Conservation (phyloP, 1,140 invertebrate genomes). For the Drosophila tristis region DNA sequence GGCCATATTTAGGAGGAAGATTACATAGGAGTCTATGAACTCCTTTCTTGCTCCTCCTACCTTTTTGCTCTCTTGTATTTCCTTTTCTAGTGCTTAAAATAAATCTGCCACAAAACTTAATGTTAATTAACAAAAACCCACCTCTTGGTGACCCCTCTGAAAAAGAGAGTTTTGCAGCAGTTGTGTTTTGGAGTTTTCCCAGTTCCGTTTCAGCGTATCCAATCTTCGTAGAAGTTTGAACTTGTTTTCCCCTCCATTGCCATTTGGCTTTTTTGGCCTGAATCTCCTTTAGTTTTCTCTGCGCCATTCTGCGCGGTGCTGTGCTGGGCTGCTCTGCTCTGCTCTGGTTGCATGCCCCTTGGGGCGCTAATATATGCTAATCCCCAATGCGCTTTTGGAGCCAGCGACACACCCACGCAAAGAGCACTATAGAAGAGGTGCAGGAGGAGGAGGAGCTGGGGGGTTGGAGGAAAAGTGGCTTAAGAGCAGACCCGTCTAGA, state of each 20-base stretch:
- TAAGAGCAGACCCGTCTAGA: conserved; percentile 49
- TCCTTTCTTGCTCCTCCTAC: no score
- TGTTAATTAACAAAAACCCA: no score
- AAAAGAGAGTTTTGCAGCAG: neutral
- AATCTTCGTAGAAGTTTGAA: no score
- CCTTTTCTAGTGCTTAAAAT: no score
- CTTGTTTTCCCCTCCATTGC: neutral
- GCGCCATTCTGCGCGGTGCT: conserved; percentile 9
- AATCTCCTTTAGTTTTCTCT: conserved; percentile 19
- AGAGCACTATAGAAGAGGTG: conserved; percentile 19
- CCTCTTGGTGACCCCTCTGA: neutral
- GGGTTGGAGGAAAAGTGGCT: neutral
- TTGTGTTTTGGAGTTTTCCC: neutral
- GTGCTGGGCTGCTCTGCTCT: conserved; percentile 24
- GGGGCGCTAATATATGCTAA: conserved; percentile 60
- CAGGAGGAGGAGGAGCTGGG: neutral
- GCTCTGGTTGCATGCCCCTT: conserved; percentile 21
- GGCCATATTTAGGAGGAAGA: no score
- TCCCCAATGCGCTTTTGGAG: conserved; percentile 50
- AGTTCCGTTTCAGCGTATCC: no score
- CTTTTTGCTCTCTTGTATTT: no score
- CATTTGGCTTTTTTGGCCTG: conserved; percentile 18
- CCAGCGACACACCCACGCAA: conserved; percentile 65
- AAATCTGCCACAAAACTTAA: no score
- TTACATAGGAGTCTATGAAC: no score